Conservation (phyloP, 2,113 vertebrate species). For the Upupa epops region DNA sequence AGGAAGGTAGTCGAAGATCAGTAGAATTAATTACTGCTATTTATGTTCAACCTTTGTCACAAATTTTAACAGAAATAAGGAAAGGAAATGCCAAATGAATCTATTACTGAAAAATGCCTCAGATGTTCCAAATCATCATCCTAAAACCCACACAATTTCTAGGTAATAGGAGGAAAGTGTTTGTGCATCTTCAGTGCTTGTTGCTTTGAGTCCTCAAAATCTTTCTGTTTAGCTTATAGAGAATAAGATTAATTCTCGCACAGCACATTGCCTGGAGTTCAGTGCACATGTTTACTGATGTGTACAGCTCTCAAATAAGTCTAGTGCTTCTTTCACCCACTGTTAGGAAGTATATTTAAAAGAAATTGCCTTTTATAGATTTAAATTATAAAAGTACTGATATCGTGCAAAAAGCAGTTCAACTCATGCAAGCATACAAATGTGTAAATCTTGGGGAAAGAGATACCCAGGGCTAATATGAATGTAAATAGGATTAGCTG, state of each 20-base stretch:
- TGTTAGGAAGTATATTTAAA: slow-evolving; percentile 82
- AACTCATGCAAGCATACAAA: slow-evolving; percentile 89
- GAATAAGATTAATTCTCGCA: slow-evolving; percentile 86
- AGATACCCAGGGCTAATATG: slow-evolving; percentile 88
- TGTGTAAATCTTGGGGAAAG: slow-evolving; percentile 88
- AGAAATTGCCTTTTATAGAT: slow-evolving; percentile 88
- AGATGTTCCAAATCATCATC: slow-evolving; percentile 20
- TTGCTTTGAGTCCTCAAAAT: slow-evolving; percentile 54
- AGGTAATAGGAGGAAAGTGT: background rate
- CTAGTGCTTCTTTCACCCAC: slow-evolving; percentile 78
- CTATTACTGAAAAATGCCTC: background rate
- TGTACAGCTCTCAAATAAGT: slow-evolving; percentile 87
- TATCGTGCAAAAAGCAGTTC: slow-evolving; percentile 84
- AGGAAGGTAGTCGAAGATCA: background rate
- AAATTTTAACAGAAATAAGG: background rate
- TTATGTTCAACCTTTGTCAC: background rate
- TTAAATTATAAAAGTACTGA: slow-evolving; percentile 89
- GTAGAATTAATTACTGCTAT: background rate
- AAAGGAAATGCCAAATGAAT: background rate
- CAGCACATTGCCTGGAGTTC: slow-evolving; percentile 76
- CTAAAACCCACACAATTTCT: slow-evolving; percentile 42
- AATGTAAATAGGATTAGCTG: slow-evolving; percentile 96
- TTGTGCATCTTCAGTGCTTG: slow-evolving; percentile 33
- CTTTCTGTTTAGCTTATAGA: slow-evolving; percentile 79
- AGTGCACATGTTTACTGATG: slow-evolving; percentile 87